Conservation (phyloP, 2,113 vertebrate species). For the Prionailurus viverrinus region DNA sequence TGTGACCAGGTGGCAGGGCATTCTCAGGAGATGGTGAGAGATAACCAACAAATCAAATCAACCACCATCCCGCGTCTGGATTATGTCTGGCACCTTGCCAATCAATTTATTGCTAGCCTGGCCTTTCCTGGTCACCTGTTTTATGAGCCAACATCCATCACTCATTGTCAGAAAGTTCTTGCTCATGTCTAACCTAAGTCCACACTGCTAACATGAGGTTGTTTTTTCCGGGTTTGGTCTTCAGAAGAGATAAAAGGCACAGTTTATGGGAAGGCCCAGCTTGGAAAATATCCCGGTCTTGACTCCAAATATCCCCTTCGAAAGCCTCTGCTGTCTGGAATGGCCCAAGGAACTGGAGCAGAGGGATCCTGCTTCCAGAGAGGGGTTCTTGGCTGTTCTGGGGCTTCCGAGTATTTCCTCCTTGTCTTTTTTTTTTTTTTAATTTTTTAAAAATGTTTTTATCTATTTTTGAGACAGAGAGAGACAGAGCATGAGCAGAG, state of each 20-base stretch:
- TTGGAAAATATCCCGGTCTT: background rate
- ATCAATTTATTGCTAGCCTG: background rate
- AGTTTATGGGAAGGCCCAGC: background rate
- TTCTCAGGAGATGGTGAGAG: background rate
- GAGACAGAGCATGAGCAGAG: too few relatives aligned
- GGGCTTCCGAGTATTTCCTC: background rate
- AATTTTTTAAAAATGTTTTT: too few relatives aligned
- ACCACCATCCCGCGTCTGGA: background rate
- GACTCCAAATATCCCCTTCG: background rate
- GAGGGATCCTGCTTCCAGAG: background rate
- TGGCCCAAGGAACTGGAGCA: background rate
- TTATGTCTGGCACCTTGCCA: background rate
- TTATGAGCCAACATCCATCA: background rate
- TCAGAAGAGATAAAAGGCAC: background rate
- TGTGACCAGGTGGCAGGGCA: background rate
- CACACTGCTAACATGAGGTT: background rate
- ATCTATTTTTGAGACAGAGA: too few relatives aligned
- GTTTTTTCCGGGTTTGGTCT: background rate
- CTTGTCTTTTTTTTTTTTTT: background rate
- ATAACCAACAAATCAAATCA: background rate
- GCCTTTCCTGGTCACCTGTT: background rate
- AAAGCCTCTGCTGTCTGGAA: background rate
- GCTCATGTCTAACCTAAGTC: background rate
- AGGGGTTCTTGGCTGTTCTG: background rate
- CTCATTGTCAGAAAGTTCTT: slow-evolving; percentile 5